Base-by-base conservation (phyloP, 2,113 vertebrate genomes). In the Anhinga rufa region DNA sequence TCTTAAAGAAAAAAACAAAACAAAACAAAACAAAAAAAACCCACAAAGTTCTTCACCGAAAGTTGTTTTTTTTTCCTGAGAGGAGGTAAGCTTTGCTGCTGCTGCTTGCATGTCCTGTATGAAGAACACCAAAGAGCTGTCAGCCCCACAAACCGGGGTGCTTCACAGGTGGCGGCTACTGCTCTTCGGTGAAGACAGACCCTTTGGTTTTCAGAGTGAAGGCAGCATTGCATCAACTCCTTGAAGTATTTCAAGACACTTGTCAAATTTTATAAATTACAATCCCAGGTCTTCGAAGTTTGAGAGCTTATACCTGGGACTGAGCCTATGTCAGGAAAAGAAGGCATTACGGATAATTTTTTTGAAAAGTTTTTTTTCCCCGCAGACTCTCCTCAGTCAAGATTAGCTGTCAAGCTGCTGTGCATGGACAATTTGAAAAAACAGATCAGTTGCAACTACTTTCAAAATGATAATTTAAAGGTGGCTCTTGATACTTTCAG, bases 81-180 rank as follows among this genome's bases (percentile, higher is more conserved):
- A 44, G 51, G 17, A 12, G 36, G 40, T 72, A 19, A 64, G n/a
- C 4, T 29, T n/a, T 14, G 5, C 28, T 13, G 22, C 40, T 36
- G 4, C 21, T 12, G n/a, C 57, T 19, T 28, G 32, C 3, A 0
- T 18, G 19, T 46, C 42, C 16, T 20, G 10, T 38, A 4, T 2
- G 34, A 48, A 76, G 34, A 69, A 12, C 24, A 4, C 25, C 18
- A 26, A 25, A 42, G 31, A 29, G 7, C 19, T 70, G 64, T 16
- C 68, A 51, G 4, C 19, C 19, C 25, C 1, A 0, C 4, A 0
- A 51, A 5, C 44, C 1, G 0, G 14, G 51, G 12, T n/a, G 42
- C 54, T 55, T 31, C 66, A 12, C 17, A 7, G 17, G 25, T 9
- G 1, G 34, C 1, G 0, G 36, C 49, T n/a, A 4, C 52, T 4